Evolutionary conservation across 2,888 invertebrate genomes (phyloP), one percentile per base, ranked within the genome.

Genomic region (Dugesia japonica): DNA sequence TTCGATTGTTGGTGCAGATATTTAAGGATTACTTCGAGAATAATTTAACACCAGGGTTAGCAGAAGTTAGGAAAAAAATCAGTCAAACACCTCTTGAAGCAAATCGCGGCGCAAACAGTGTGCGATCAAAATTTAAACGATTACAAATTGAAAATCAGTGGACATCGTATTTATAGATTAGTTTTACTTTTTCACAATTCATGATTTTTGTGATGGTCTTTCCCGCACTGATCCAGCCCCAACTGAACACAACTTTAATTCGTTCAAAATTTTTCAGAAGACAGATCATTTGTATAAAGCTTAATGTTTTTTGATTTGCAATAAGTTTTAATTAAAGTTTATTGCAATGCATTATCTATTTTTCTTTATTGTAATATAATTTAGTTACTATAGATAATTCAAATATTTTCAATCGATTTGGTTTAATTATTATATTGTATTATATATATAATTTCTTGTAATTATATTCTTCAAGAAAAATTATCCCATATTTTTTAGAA

Each of bases 241-340:
- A 9, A 56, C 4, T 56, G 4, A 56, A 56, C 23, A 56, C 56
- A 56, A 23, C 1, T 56, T 56, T 56, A 56, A 56, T 56, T n/a
- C 56, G 56, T 23, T n/a, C 23, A 20, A n/a, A 56, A 56, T 9
- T 56, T 38, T n/a, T 56, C 56, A 56, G 4, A 56, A 23, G 56
- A 56, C 20, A 56, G 7, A 56, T 23, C n/a, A 56, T 56, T 56
- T 56, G 56, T 56, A 56, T 56, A 56, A 56, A 56, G 56, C 56
- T 56, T 56, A 56, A 56, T 56, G 56, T 56, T 56, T 20, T 13
- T 56, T 56, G n/a, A 56, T 56, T 56, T 23, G 4, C 56, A 56
- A 56, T 56, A 56, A n/a, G 9, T 56, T 31, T 4, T 7, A 31
- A 31, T 31, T 31, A 31, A 31, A 31, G 31, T 31, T 31, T 31